Conservation (phyloP, 2,113 vertebrate genomes). For the Scophthalmus maximus region DNA sequence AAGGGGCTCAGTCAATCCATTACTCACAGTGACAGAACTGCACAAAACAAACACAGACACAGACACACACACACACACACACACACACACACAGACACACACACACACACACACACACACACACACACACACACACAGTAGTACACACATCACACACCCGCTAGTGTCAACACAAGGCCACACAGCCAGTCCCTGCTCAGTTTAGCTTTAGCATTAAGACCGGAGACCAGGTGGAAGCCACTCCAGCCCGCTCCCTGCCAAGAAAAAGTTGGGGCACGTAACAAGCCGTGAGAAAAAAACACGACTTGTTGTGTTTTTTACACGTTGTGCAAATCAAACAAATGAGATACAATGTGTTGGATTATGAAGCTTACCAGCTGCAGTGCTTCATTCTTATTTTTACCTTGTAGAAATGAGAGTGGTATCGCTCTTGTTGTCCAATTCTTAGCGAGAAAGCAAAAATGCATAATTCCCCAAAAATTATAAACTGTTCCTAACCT, state of each 20-base stretch:
- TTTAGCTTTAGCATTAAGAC: neutral
- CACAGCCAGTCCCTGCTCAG: neutral
- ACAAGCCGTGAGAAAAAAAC: neutral
- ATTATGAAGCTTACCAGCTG: neutral
- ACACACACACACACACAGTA: neutral
- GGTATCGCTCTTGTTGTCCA: neutral
- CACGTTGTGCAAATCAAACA: neutral
- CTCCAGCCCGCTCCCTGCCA: neutral
- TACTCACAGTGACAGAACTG: no score
- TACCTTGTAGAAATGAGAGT: no score
- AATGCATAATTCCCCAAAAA: no score
- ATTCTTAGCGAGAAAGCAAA: neutral
- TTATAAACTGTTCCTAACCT: no score
- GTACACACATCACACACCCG: neutral
- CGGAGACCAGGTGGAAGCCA: neutral
- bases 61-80: neutral
- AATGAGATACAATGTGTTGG: neutral
- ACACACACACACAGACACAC: neutral
- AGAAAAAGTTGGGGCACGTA: conserved; percentile 9
- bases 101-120: no score
- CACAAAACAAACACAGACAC: no score
- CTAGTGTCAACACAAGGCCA: neutral
- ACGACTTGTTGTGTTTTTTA: conserved; percentile 9
- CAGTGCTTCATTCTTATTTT: no score
- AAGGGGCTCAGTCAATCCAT: no score